phyloP scores from a whole-genome alignment of 2,888 invertebrate species.

The Lepeophtheirus nordmannii region DNA sequence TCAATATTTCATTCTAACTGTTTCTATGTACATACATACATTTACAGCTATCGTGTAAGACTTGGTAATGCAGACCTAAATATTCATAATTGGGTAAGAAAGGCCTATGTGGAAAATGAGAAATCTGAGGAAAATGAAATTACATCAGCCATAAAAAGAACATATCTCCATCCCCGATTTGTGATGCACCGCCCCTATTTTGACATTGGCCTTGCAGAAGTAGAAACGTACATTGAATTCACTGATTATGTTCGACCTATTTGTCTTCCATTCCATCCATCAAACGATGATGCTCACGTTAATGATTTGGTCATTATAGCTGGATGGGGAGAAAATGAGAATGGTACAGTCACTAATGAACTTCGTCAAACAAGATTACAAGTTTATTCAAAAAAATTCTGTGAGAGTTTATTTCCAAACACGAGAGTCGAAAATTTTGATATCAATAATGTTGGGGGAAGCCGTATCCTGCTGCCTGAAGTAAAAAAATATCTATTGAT shows the following conservation, averaged over 20 bases:
- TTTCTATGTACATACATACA: background rate
- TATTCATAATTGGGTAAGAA: background rate
- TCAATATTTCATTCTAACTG: background rate
- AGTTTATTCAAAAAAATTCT: background rate
- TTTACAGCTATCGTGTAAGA: background rate
- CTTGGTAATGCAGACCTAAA: background rate
- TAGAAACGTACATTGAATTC: background rate
- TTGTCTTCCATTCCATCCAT: slow-evolving; percentile 4
- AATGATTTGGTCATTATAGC: slow-evolving; percentile 3
- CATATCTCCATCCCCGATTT: slow-evolving; percentile 1
- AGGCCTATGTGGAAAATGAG: slow-evolving; percentile 1
- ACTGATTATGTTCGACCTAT: slow-evolving; percentile 11
- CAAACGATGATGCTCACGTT: background rate
- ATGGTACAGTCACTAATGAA: background rate
- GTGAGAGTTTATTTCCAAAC: background rate
- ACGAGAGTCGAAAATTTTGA: background rate
- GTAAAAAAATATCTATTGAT: background rate
- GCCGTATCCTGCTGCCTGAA: background rate
- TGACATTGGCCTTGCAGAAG: slow-evolving; percentile 7
- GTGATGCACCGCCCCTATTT: background rate
- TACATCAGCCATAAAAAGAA: background rate
- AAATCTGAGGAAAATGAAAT: background rate
- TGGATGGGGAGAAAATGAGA: background rate
- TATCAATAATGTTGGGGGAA: background rate
- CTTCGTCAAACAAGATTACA: background rate